phyloP scores from a whole-genome alignment of 2,888 invertebrate genomes.

The Apoderus coryli region DNA sequence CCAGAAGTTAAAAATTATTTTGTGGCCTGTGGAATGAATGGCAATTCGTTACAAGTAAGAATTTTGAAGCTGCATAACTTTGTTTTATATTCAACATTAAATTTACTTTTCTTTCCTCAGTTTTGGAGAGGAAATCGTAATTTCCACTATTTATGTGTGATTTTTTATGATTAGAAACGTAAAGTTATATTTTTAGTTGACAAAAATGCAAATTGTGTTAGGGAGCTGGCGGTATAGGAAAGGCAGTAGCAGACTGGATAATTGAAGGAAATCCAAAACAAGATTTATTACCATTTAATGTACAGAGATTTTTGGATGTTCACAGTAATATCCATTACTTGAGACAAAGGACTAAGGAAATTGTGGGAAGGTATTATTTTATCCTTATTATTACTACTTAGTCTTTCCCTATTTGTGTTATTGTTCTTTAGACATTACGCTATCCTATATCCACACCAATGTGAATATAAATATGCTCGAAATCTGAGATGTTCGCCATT shows the following conservation, averaged over 20 bases:
- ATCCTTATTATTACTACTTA: neutral
- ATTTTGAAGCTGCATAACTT: too few species aligned
- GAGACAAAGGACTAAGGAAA: slow-evolving; percentile 47
- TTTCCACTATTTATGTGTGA: slow-evolving; percentile 3
- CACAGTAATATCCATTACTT: slow-evolving; percentile 49
- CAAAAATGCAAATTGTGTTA: slow-evolving; percentile 14
- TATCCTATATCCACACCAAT: slow-evolving; percentile 41
- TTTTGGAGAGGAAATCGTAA: slow-evolving; percentile 1
- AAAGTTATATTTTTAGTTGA: neutral
- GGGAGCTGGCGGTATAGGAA: slow-evolving; percentile 56
- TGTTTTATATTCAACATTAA: too few species aligned
- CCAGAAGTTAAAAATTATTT: slow-evolving; percentile 56
- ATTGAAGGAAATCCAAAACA: slow-evolving; percentile 46
- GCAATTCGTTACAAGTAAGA: slow-evolving; percentile 43
- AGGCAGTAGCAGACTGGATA: slow-evolving; percentile 53
- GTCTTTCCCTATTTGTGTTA: slow-evolving; percentile 6
- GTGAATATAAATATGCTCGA: slow-evolving; percentile 45
- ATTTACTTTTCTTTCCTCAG: too few species aligned
- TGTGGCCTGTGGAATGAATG: slow-evolving; percentile 60
- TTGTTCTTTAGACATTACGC: slow-evolving; percentile 35
- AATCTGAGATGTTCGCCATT: slow-evolving; percentile 51
- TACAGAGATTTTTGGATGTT: slow-evolving; percentile 48
- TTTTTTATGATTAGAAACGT: slow-evolving; percentile 3
- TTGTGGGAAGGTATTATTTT: slow-evolving; percentile 39
- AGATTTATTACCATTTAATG: slow-evolving; percentile 46